Evolutionary conservation across 1,140 invertebrate genomes (phyloP).

Genomic region (Hycleus phaleratus): DNA sequence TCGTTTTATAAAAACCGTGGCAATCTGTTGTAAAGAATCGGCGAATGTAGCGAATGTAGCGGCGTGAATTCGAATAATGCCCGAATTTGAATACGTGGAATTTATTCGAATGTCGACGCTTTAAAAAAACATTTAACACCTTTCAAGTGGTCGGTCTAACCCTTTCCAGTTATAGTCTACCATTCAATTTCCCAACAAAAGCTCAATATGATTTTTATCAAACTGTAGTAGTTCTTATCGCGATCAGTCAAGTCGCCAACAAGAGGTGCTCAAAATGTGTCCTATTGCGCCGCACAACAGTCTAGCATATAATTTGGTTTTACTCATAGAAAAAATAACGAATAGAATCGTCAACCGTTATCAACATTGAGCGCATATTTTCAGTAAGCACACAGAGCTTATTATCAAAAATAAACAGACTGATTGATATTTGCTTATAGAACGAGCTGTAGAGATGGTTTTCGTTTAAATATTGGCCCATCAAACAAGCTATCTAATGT

Average conservation of each 20-base stretch:
- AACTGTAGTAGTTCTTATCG: slow-evolving; percentile 9
- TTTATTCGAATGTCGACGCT: not conserved
- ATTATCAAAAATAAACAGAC: slow-evolving; percentile 13
- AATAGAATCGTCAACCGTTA: no score
- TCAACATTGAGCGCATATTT: no score
- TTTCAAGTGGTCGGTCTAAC: no score
- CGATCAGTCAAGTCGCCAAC: slow-evolving; percentile 19
- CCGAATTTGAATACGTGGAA: no score
- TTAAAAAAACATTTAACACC: not conserved
- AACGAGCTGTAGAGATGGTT: slow-evolving; percentile 8
- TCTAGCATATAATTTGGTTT: slow-evolving; percentile 14
- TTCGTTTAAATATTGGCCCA: slow-evolving; percentile 15
- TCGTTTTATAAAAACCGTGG: no score
- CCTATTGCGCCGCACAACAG: slow-evolving; percentile 11
- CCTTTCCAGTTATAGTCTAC: no score
- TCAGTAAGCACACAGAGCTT: not conserved
- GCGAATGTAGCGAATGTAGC: no score
- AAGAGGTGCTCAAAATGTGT: slow-evolving; percentile 19
- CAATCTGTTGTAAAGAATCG: no score
- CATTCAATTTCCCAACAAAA: not conserved
- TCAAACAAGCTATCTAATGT: slow-evolving; percentile 10
- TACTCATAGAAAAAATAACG: not conserved
- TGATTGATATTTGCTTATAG: slow-evolving; percentile 14
- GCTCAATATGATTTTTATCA: not conserved
- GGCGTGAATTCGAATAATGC: no score